phyloP scores from a whole-genome alignment of 2,797 vertebrate species.

The Acridotheres tristis region DNA sequence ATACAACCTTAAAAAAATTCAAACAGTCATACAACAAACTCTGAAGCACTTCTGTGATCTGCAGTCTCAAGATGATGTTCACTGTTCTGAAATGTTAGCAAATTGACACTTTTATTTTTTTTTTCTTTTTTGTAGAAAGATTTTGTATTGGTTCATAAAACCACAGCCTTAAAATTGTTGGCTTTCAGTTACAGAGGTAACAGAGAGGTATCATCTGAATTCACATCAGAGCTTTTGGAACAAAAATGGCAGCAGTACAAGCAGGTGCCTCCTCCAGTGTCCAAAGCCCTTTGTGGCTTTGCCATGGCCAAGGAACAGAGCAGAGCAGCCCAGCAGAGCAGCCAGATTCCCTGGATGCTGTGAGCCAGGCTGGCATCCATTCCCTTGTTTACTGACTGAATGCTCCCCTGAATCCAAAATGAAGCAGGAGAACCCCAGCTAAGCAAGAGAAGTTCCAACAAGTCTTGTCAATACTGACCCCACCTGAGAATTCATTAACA shows the following conservation, averaged over 20 bases:
- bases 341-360: conserved; percentile 3
- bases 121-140: conserved; percentile 62
- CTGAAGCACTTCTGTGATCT: conserved; percentile 70
- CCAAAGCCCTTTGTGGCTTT: conserved; percentile 58
- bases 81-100: conserved; percentile 52
- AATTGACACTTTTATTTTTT: conserved; percentile 57
- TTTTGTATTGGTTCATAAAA: conserved; percentile 70
- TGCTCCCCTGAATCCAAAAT: conserved; percentile 46
- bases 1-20: conserved; percentile 70
- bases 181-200: conserved; percentile 76
- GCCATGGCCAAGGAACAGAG: conserved; percentile 61
- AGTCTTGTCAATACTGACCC: background rate
- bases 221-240: conserved; percentile 68
- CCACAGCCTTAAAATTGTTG: conserved; percentile 73
- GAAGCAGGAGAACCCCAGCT: conserved; percentile 1
- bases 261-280: conserved; percentile 52
- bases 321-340: background rate
- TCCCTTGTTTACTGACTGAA: conserved; percentile 29
- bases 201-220: conserved; percentile 76
- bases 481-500: background rate
- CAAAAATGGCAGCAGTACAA: conserved; percentile 68
- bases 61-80: conserved; percentile 54
- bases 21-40: conserved; percentile 63
- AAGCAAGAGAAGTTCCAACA: conserved; percentile 12
- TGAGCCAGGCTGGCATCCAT: conserved; percentile 39